A percentile compares a stretch with the other conserved stretches of the same genome.
Conservation (phyloP, 2,888 invertebrate species). For the Altica lythri region DNA sequence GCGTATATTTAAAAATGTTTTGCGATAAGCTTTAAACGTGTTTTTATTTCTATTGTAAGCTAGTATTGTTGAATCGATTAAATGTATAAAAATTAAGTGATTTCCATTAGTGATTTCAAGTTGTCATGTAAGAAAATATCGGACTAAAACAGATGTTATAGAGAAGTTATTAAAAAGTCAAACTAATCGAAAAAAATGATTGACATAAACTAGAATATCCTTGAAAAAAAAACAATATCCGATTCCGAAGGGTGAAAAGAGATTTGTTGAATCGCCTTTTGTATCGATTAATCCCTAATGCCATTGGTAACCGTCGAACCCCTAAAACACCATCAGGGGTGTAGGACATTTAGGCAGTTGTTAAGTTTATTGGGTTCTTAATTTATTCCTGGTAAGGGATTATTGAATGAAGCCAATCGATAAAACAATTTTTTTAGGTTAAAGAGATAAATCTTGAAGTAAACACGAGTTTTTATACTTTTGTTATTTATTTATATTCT, state of each 20-base stretch:
- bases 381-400: slow-evolving; percentile 18
- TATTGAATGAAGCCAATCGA: not conserved
- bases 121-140: not conserved
- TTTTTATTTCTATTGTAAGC: no score
- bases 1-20: no score
- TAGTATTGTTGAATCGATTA: no score
- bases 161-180: not conserved
- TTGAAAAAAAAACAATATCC: slow-evolving; percentile 27
- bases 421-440: no score
- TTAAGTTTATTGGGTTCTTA: slow-evolving; percentile 26
- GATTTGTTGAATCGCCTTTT: slow-evolving; percentile 33
- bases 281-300: slow-evolving; percentile 35
- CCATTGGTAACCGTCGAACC: slow-evolving; percentile 25
- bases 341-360: slow-evolving; percentile 29
- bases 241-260: slow-evolving; percentile 27
- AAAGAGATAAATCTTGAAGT: no score
- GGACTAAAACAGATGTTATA: not conserved
- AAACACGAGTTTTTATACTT: no score
- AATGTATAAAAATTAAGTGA: not conserved
- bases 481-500: no score
- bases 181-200: not conserved
- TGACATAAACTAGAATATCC: slow-evolving; percentile 1
- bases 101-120: not conserved
- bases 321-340: slow-evolving; percentile 30
- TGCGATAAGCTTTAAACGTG: no score